phyloP scores from a whole-genome alignment of 2,113 vertebrate species.

The Phrynosoma blainvillii region DNA sequence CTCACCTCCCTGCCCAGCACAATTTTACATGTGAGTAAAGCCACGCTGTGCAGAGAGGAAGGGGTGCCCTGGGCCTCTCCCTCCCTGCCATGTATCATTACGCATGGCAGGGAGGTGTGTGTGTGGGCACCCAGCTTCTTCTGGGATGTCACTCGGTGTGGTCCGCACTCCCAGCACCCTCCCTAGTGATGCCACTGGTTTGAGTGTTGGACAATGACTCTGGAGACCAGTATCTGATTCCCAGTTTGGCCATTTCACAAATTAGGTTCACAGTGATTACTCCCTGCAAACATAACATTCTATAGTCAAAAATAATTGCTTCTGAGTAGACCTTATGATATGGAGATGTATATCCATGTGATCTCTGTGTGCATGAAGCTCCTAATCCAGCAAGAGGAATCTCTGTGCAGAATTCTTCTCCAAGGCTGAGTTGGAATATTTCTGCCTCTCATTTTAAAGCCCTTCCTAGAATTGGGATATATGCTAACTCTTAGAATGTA shows the following conservation, averaged over 20 bases:
- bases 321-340: background rate
- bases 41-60: no score
- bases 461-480: background rate
- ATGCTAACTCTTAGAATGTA: background rate
- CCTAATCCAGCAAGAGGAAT: background rate
- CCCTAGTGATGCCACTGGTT: no score
- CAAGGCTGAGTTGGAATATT: background rate
- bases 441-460: background rate
- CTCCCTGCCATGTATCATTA: no score
- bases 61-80: no score
- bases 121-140: no score
- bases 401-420: background rate
- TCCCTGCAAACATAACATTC: background rate
- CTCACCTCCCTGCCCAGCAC: no score
- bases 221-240: no score
- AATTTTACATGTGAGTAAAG: no score
- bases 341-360: background rate
- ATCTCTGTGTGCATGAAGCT: background rate
- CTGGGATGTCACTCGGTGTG: no score
- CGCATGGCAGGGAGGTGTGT: no score
- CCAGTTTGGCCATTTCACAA: background rate
- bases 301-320: background rate
- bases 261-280: background rate
- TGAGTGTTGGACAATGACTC: no score
- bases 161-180: no score